Conservation (phyloP, 2,888 invertebrate species). For the Minunthozetes semirufus region DNA sequence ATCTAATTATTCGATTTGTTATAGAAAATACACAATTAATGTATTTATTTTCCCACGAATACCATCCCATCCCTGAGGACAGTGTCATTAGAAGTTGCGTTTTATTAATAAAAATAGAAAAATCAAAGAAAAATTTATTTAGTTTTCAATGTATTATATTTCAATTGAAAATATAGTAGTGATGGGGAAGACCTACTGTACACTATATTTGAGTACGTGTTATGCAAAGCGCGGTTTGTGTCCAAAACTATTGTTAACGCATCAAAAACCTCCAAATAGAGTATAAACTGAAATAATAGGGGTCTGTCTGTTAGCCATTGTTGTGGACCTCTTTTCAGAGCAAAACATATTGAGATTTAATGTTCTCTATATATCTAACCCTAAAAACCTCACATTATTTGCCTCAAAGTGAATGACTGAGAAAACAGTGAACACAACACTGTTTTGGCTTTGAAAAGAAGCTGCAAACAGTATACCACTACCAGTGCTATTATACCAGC, state of each 20-base stretch:
- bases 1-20: slow-evolving; percentile 28
- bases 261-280: slow-evolving; percentile 17
- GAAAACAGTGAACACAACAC: background rate
- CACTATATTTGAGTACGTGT: background rate
- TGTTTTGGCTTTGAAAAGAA: background rate
- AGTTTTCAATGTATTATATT: background rate
- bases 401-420: slow-evolving; percentile 2
- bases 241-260: slow-evolving; percentile 24
- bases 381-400: slow-evolving; percentile 2
- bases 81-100: slow-evolving; percentile 9
- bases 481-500: background rate
- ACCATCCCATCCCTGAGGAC: slow-evolving; percentile 18
- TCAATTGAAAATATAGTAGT: background rate
- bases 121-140: background rate
- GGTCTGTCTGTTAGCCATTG: slow-evolving; percentile 5
- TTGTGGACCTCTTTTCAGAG: slow-evolving; percentile 9
- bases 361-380: background rate
- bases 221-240: background rate
- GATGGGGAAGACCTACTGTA: no score
- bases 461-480: background rate
- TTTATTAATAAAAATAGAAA: background rate
- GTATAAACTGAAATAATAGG: slow-evolving; percentile 22
- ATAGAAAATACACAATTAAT: slow-evolving; percentile 25
- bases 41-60: slow-evolving; percentile 31
- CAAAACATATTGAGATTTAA: slow-evolving; percentile 28